Base-by-base conservation (phyloP, 2,888 invertebrate species). In the Dione vanillae region DNA sequence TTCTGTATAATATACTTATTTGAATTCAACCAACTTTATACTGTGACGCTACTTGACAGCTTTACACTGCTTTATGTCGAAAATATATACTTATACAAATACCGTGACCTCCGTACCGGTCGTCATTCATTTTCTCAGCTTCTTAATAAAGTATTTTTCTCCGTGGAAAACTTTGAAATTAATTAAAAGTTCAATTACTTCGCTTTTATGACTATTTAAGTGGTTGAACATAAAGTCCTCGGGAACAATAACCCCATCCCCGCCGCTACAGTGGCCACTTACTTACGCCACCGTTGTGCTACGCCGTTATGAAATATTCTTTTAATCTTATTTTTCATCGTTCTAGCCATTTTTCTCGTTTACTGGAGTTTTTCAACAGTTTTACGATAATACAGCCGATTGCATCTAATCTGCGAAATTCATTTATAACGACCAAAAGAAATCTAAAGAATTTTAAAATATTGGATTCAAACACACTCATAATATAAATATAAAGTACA, bases 161-260 rank as follows among this genome's bases (percentile, higher is more conserved):
- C 56, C 16, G 37, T 56, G 37, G 56, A 16, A 40, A 40, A 45
- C 27, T 61, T 45, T 61, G 35, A 61, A 61, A 61, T 61, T 61
- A 61, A 61, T 61, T 61, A 61, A 61, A 61, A 61, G 16, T 61
- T 61, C 45, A 43, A 61, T 61, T 45, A 45, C 61, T 37, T 56
- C 16, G n/a, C 27, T 45, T 61, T 61, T 61, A 61, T 61, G 16
- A 61, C 45, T 61, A 61, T 61, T 61, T 61, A 61, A 61, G 61
- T 35, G 61, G 61, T 61, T 61, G 61, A 45, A 61, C 61, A 45
- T 61, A 61, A 61, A 61, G 45, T 61, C 61, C 27, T 61, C 11
- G 61, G 27, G 61, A 45, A 61, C 61, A 61, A 45, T 45, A 45
- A 61, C 61, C 45, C 45, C 16, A 61, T 45, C 61, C 27, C 45